Conservation (phyloP, 2,888 invertebrate genomes). For the Euphydryas editha region DNA sequence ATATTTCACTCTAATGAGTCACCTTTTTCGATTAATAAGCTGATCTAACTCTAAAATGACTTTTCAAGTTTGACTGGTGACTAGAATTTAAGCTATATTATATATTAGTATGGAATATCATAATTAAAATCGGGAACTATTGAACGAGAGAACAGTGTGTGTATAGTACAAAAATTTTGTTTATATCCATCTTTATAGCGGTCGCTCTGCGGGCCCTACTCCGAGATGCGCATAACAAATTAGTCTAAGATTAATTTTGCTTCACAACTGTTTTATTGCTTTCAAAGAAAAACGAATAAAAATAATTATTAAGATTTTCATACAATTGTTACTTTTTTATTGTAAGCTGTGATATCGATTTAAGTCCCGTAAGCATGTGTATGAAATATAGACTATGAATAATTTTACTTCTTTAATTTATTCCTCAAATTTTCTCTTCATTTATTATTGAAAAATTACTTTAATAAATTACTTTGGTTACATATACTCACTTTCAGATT, state of each 20-base stretch:
- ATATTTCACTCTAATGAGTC: too few relatives aligned
- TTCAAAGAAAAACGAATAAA: conserved; percentile 11
- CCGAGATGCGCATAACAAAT: conserved; percentile 52
- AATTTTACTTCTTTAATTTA: not conserved
- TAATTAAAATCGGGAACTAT: not conserved
- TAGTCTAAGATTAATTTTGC: conserved; percentile 50
- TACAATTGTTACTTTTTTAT: not conserved
- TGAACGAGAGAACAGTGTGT: conserved; percentile 37
- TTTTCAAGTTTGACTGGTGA: too few relatives aligned
- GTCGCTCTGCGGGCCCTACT: conserved; percentile 49
- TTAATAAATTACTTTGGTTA: too few relatives aligned
- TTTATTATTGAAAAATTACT: too few relatives aligned
- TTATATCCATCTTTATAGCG: conserved; percentile 55
- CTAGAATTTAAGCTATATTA: too few relatives aligned
- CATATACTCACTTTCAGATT: too few relatives aligned
- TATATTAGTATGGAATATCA: too few relatives aligned
- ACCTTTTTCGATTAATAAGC: too few relatives aligned
- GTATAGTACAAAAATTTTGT: conserved; percentile 49
- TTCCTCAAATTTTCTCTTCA: too few relatives aligned
- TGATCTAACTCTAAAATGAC: too few relatives aligned
- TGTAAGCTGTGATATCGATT: not conserved
- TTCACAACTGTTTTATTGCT: conserved; percentile 34
- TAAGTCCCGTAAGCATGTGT: not conserved
- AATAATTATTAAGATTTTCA: conserved; percentile 5
- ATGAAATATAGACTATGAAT: not conserved